phyloP scores from a whole-genome alignment of 2,888 invertebrate species.

The Steinernema scapterisci region DNA sequence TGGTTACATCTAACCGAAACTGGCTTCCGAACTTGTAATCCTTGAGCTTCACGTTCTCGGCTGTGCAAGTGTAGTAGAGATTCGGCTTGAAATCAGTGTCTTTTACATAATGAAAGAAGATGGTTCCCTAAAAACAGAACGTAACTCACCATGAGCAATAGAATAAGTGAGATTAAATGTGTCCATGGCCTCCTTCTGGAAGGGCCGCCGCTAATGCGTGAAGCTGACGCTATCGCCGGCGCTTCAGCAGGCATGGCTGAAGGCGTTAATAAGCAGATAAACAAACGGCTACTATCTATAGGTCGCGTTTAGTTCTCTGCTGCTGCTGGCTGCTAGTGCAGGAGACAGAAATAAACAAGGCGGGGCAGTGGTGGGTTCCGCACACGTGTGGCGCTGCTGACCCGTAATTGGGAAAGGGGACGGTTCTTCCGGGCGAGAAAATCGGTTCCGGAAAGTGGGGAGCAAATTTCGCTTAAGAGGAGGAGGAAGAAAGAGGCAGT shows the following conservation, averaged over 20 bases:
- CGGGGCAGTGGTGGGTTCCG: background rate
- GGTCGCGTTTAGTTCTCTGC: background rate
- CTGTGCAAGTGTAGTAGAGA: conserved; percentile 66
- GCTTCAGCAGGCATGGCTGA: background rate
- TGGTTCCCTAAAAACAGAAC: conserved; percentile 62
- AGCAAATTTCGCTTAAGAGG: background rate
- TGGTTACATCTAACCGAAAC: conserved; percentile 47
- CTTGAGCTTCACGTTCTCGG: conserved; percentile 67
- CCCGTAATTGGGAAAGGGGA: conserved; percentile 14
- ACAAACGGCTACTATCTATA: background rate
- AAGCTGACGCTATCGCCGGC: background rate
- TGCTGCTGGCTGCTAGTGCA: too few relatives aligned
- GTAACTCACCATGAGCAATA: conserved; percentile 45
- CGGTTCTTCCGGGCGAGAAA: background rate
- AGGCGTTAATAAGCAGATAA: conserved; percentile 20
- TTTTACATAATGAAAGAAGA: conserved; percentile 67
- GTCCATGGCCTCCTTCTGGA: conserved; percentile 7
- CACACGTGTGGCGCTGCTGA: background rate
- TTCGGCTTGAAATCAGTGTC: conserved; percentile 64
- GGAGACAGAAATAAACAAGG: background rate
- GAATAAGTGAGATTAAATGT: background rate
- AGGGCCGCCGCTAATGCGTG: too few relatives aligned
- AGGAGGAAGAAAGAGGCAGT: background rate
- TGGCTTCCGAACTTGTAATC: conserved; percentile 68
- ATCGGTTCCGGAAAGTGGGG: background rate